A percentile compares a stretch with the other conserved stretches of the same genome.
These are phyloP conservation scores for Pristionchus maxplancki DNA, from an alignment of 2,888 invertebrate genomes.

Conservation along the genomic window DNA sequence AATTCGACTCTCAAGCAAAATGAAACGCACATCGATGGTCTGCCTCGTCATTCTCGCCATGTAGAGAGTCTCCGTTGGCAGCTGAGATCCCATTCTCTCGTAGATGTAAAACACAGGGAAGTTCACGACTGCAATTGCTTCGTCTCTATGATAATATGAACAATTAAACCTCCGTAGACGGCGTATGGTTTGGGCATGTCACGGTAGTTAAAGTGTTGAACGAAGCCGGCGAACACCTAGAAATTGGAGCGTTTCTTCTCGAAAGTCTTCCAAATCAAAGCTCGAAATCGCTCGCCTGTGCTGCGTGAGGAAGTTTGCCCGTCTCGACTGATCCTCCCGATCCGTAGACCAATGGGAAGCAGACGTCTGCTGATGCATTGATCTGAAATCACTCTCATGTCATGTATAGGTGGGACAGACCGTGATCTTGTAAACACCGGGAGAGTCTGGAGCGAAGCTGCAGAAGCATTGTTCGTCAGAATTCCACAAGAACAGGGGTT, in stretches of 20 bases:
- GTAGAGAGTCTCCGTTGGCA: constrained; percentile 27
- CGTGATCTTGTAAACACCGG: constrained; percentile 31
- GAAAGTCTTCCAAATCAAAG: neutral
- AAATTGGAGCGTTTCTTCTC: neutral
- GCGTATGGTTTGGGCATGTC: constrained; percentile 38
- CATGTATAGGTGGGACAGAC: neutral
- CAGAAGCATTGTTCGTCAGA: constrained; percentile 15
- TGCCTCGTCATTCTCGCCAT: neutral
- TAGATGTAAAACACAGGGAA: constrained; percentile 28
- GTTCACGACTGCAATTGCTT: constrained; percentile 21
- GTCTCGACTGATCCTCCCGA: neutral
- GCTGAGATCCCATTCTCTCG: neutral
- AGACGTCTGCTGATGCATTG: neutral
- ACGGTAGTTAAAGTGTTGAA: neutral
- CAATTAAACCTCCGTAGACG: neutral
- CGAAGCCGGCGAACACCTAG: constrained; percentile 36
- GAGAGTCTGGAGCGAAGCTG: neutral
- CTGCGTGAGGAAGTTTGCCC: neutral
- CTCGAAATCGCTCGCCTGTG: too few species aligned
- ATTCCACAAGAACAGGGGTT: neutral
- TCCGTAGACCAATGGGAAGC: constrained; percentile 36
- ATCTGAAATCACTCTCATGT: neutral
- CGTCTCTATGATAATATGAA: neutral
- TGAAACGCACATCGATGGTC: neutral
- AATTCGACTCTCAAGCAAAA: too few species aligned